Evolutionary conservation across 2,113 vertebrate species (phyloP).

Genomic region (Rhinopomastus cyanomelas): DNA sequence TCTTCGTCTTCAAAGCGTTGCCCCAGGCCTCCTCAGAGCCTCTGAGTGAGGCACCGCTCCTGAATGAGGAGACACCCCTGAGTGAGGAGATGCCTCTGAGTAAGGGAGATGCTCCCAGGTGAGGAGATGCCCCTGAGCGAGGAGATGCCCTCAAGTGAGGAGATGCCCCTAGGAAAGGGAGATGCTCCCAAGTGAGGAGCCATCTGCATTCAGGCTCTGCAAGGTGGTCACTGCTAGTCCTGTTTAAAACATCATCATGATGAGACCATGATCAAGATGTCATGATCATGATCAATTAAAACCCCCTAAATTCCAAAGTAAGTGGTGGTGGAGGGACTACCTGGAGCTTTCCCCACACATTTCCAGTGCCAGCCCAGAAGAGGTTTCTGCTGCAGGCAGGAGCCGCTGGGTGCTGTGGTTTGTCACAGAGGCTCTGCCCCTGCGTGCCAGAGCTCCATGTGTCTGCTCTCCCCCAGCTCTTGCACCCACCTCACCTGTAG

Average conservation of each 20-base stretch:
- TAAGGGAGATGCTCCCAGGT: too few relatives aligned
- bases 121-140: too few relatives aligned
- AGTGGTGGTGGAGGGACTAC: not conserved
- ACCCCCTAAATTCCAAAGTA: not conserved
- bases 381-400: not conserved
- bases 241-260: not conserved
- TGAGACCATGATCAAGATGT: too few relatives aligned
- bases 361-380: not conserved
- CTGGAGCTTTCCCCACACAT: not conserved
- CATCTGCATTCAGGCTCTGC: not conserved
- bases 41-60: too few relatives aligned
- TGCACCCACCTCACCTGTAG: conserved; percentile 94
- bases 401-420: too few relatives aligned
- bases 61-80: not conserved
- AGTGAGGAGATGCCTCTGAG: too few relatives aligned
- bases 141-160: too few relatives aligned
- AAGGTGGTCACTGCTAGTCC: not conserved
- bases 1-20: not conserved
- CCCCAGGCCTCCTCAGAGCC: not conserved
- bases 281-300: not conserved
- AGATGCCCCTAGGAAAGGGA: too few relatives aligned
- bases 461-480: too few relatives aligned
- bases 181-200: not conserved
- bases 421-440: fast-evolving
- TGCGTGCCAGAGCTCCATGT: not conserved